Evolutionary conservation across 2,797 vertebrate genomes (phyloP), one percentile per base, ranked within the genome.

Genomic region (Rhodeus uyekii): DNA sequence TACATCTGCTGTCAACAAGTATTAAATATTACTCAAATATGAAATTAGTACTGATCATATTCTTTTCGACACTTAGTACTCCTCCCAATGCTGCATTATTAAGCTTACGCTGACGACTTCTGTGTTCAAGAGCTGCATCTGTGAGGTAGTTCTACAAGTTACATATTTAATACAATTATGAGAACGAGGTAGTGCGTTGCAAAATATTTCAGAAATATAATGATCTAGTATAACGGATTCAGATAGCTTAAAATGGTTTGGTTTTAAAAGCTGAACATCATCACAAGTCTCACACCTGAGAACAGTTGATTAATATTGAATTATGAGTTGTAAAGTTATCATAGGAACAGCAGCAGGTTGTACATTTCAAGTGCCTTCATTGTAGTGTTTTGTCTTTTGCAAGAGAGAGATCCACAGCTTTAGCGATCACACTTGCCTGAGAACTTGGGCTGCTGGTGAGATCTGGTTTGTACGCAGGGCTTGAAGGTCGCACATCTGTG

Each of bases 61-160:
- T 67, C 38, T 67, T 0, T 27, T 27, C 55, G 29, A 60, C 58
- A 60, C 5, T 16, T 60, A 16, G 55, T 60, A 29, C n/a, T 69
- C 4, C 12, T 34, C 50, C 18, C 58, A 76, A n/a, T 48, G 18
- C 39, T 58, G 65, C n/a, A 68, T 19, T 65, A 29, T 48, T 13
- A 24, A 73, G 74, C 27, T 48, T 27, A 78, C 39, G 63, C 24
- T 5, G 27, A 44, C 12, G 18, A 36, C 42, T 73, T 76, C 44
- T 81, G 46, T 38, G 18, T 75, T 39, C 13, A 53, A 22, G 8
- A 13, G 12, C 18, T 32, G 42, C 67, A 80, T 79, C 50, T 74
- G n/a, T 82, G 86, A 87, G 86, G 84, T 87, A 87, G 81, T 60
- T 75, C 22, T 36, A 63, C n/a, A 64, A 18, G 13, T 65, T 82